phyloP scores from a whole-genome alignment of 2,888 invertebrate species.

The Mythimna ferrago region DNA sequence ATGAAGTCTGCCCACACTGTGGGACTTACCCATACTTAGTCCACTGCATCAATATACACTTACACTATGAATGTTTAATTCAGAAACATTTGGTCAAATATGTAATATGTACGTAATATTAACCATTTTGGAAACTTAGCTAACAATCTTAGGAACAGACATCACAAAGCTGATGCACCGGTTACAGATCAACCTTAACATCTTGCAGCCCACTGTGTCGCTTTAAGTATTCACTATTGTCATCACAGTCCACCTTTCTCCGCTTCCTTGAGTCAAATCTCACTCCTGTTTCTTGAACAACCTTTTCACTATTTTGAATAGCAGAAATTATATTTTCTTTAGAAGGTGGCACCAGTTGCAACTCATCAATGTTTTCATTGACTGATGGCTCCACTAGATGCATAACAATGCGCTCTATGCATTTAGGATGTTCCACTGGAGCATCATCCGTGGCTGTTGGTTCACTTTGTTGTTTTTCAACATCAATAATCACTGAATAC shows the following conservation, averaged over 20 bases:
- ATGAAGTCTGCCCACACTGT: slow-evolving; percentile 51
- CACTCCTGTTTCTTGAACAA: slow-evolving; percentile 85
- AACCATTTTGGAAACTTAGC: slow-evolving; percentile 54
- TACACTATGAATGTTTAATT: slow-evolving; percentile 50
- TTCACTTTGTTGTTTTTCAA: slow-evolving; percentile 82
- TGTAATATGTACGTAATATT: slow-evolving; percentile 53
- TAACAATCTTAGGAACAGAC: slow-evolving; percentile 69
- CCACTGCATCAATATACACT: slow-evolving; percentile 40
- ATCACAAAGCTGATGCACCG: slow-evolving; percentile 60
- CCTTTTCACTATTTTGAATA: slow-evolving; percentile 86
- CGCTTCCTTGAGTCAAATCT: slow-evolving; percentile 85
- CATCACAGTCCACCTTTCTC: slow-evolving; percentile 78
- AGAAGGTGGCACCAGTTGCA: slow-evolving; percentile 85
- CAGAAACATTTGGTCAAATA: slow-evolving; percentile 63
- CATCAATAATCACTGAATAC: slow-evolving; percentile 93
- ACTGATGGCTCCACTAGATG: slow-evolving; percentile 90
- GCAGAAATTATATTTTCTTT: slow-evolving; percentile 87
- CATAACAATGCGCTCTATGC: slow-evolving; percentile 93
- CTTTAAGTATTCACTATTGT: slow-evolving; percentile 78
- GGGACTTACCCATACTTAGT: slow-evolving; percentile 39
- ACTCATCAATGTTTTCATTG: slow-evolving; percentile 79
- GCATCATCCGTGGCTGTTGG: slow-evolving; percentile 76
- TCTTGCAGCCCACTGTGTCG: slow-evolving; percentile 75
- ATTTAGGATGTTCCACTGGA: slow-evolving; percentile 93
- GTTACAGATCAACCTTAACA: slow-evolving; percentile 65